A percentile compares a stretch with the other conserved stretches of the same genome.
phyloP scores from a whole-genome alignment of 2,888 invertebrate genomes.

The Litoditis marina region DNA sequence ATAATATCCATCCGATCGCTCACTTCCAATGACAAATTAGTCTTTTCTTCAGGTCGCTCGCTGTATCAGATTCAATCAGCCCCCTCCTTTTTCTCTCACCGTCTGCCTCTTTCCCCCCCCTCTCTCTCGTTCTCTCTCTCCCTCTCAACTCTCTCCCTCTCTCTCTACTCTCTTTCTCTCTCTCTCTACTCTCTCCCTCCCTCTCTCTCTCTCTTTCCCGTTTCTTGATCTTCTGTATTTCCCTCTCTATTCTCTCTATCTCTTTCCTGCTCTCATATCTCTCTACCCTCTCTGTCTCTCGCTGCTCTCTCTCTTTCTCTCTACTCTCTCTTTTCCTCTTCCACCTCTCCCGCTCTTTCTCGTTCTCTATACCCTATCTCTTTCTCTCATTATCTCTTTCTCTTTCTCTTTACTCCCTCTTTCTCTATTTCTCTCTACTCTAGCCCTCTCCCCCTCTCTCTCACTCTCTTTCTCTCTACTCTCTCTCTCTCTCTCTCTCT shows the following conservation, averaged over 20 bases:
- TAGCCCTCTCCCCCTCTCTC: too few species aligned
- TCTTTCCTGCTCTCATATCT: neutral
- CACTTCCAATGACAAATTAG: too few species aligned
- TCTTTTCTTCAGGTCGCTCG: too few species aligned
- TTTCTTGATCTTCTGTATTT: neutral
- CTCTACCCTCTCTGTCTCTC: neutral
- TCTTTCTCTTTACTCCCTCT: neutral
- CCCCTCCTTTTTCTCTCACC: too few species aligned
- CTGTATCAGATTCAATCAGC: too few species aligned
- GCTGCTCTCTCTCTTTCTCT: too few species aligned
- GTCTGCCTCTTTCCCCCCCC: too few species aligned
- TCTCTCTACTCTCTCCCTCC: neutral
- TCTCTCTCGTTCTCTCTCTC: neutral
- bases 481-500: too few species aligned
- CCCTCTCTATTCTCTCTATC: neutral
- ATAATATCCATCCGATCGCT: too few species aligned
- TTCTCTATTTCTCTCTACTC: too few species aligned
- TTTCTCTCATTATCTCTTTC: neutral
- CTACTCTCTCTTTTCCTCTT: neutral
- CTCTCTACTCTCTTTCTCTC: neutral
- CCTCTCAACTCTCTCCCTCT: neutral
- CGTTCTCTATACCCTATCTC: too few species aligned
- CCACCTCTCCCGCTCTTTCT: neutral
- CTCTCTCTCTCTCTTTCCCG: neutral
- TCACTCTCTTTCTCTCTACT: too few species aligned